Conservation (phyloP, 2,888 invertebrate species). For the Drosophila mettleri region DNA sequence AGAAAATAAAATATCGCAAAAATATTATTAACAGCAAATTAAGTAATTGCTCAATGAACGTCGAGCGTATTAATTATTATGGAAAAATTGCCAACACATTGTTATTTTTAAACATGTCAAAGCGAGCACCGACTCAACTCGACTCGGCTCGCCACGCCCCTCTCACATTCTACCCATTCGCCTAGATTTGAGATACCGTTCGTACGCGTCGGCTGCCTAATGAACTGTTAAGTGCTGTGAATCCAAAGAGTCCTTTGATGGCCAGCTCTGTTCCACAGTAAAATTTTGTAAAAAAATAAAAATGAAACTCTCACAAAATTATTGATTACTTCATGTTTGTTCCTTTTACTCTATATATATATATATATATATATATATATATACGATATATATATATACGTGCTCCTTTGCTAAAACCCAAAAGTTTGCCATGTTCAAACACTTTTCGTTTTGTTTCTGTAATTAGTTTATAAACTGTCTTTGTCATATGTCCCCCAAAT, state of each 20-base stretch:
- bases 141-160: constrained; percentile 4
- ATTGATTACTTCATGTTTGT: constrained; percentile 52
- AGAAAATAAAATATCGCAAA: constrained; percentile 5
- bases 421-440: constrained; percentile 5
- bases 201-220: constrained; percentile 59
- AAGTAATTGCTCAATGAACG: constrained; percentile 83
- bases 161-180: constrained; percentile 28
- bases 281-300: constrained; percentile 14
- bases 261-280: constrained; percentile 16
- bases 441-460: constrained; percentile 1
- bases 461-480: constrained; percentile 16
- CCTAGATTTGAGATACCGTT: constrained; percentile 60
- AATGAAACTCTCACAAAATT: constrained; percentile 36
- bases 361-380: constrained; percentile 14
- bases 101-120: constrained; percentile 73
- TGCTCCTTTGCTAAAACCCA: neutral
- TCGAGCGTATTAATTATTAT: constrained; percentile 57
- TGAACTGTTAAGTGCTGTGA: constrained; percentile 77
- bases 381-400: constrained; percentile 12
- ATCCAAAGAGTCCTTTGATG: constrained; percentile 71
- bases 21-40: constrained; percentile 83
- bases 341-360: constrained; percentile 11
- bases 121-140: constrained; percentile 32
- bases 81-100: constrained; percentile 33
- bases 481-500: neutral